Conservation (phyloP, 2,113 vertebrate genomes). For the Argyrosomus japonicus region DNA sequence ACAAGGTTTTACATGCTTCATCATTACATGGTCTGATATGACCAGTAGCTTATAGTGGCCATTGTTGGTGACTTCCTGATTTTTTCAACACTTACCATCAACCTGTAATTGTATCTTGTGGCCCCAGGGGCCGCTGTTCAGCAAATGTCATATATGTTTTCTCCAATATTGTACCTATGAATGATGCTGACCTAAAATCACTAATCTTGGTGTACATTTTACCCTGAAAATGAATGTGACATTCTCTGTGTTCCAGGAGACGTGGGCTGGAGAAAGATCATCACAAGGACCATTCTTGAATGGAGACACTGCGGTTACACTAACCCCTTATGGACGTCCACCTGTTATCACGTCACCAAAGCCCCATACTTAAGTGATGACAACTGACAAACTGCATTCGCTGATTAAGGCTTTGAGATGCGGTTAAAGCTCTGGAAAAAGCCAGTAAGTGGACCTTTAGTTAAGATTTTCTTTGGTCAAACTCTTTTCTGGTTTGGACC, state of each 20-base stretch:
- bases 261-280: neutral
- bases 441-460: neutral
- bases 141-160: neutral
- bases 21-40: neutral
- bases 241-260: slow-evolving; percentile 10
- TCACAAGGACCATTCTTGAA: neutral
- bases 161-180: neutral
- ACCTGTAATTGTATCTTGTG: neutral
- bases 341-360: neutral
- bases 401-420: neutral
- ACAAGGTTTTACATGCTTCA: neutral
- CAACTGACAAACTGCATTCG: neutral
- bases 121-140: slow-evolving; percentile 18
- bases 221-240: neutral
- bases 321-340: neutral
- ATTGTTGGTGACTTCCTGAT: neutral
- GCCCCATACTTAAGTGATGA: neutral
- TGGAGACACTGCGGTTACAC: neutral
- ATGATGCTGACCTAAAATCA: neutral
- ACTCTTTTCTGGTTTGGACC: neutral
- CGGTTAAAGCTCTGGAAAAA: neutral
- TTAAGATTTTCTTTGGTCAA: neutral
- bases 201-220: neutral
- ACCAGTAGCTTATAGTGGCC: neutral
- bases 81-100: neutral